These are phyloP conservation scores for Elachura formosa DNA, from an alignment of 2,113 vertebrate species.

Conservation along the genomic window DNA sequence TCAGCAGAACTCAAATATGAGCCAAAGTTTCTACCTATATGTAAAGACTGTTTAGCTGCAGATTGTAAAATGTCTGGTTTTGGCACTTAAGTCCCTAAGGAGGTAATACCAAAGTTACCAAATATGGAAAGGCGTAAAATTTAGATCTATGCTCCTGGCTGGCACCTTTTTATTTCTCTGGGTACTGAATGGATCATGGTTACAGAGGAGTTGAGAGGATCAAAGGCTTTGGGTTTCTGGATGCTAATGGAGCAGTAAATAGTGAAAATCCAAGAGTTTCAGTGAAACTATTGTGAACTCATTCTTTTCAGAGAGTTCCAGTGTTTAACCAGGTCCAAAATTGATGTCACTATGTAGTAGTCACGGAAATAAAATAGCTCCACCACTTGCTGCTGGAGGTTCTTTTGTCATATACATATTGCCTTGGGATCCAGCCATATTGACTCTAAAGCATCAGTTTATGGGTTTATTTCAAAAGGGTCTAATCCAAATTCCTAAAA, in stretches of 20 bases:
- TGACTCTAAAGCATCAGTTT: background rate
- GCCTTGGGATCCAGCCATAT: background rate
- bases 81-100: background rate
- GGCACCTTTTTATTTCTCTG: background rate
- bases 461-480: background rate
- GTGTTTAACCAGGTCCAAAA: background rate
- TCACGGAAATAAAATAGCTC: background rate
- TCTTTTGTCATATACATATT: background rate
- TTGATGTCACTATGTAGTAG: background rate
- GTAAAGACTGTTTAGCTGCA: background rate
- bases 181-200: background rate
- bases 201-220: background rate
- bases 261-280: background rate
- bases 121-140: background rate
- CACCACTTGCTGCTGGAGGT: background rate
- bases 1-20: background rate
- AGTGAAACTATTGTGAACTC: no score
- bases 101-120: accelerated
- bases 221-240: background rate
- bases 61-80: background rate
- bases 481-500: background rate
- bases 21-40: background rate
- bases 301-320: no score
- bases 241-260: background rate
- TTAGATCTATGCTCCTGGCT: background rate